Percentiles rank a stretch among this genome's conserved stretches.
phyloP scores from a whole-genome alignment of 2,888 invertebrate species.

The Oscheius sp. region DNA sequence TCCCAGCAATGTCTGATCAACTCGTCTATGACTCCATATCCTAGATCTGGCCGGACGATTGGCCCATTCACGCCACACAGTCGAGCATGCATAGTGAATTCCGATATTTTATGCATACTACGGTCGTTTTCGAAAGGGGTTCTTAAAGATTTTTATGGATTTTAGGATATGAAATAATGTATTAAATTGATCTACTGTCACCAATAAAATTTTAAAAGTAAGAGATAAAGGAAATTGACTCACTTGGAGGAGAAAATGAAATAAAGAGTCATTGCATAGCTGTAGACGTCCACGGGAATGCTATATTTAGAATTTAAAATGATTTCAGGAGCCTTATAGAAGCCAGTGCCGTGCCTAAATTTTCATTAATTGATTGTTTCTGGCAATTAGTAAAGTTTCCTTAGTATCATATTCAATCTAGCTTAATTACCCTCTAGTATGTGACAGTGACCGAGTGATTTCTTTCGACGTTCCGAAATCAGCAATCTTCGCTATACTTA shows the following conservation, averaged over 20 bases:
- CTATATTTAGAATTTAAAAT: not conserved
- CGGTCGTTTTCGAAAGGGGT: not conserved
- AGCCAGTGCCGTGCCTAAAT: no score
- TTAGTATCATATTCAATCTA: no score
- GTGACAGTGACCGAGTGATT: not conserved
- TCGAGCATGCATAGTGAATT: no score
- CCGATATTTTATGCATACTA: no score
- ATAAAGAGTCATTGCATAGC: not conserved
- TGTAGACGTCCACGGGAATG: not conserved
- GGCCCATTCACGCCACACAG: no score
- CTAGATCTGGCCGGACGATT: no score
- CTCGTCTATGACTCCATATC: no score
- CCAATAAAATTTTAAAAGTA: no score
- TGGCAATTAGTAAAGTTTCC: no score
- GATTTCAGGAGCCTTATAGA: not conserved
- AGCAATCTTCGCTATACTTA: not conserved
- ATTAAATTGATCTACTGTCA: no score
- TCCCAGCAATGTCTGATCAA: no score
- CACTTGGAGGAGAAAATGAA: not conserved
- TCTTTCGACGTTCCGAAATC: not conserved
- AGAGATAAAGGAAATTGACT: not conserved
- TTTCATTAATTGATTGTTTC: no score
- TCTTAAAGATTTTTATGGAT: not conserved
- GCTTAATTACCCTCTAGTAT: not conserved
- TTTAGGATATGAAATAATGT: not conserved